phyloP scores from a whole-genome alignment of 30 jellyfish, hydroid and myxozoan species.

The Hydra vulgaris region DNA sequence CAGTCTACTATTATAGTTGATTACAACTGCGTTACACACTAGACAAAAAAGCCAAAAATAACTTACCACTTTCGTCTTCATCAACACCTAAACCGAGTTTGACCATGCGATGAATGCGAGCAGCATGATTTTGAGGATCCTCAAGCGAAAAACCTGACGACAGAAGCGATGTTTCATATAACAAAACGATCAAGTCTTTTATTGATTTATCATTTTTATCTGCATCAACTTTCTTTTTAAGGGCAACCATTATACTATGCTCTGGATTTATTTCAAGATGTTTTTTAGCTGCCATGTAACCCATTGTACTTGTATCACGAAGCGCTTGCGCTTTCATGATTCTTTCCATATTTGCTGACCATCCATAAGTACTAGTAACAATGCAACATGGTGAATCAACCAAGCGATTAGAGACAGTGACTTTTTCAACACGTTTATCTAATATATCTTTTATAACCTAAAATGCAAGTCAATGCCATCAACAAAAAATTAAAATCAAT shows the following conservation, averaged over 20 bases:
- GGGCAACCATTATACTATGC: slow-evolving; percentile 62
- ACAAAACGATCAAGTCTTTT: slow-evolving; percentile 68
- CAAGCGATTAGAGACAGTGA: slow-evolving; percentile 82
- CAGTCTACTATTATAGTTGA: too few species aligned
- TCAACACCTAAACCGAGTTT: slow-evolving; percentile 93
- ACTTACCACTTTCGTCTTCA: slow-evolving; percentile 68
- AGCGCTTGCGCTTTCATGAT: slow-evolving; percentile 98
- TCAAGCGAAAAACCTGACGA: slow-evolving; percentile 86
- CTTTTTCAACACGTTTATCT: slow-evolving; percentile 90
- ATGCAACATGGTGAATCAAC: slow-evolving; percentile 96
- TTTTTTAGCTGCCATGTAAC: slow-evolving; percentile 97
- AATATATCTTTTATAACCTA: slow-evolving; percentile 83
- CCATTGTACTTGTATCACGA: slow-evolving; percentile 87
- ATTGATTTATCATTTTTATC: slow-evolving; percentile 81
- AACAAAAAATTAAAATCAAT: background rate
- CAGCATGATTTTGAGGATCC: slow-evolving; percentile 82
- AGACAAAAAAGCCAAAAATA: background rate
- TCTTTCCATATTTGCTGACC: slow-evolving; percentile 99
- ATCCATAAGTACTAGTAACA: slow-evolving; percentile 92
- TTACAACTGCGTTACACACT: too few species aligned
- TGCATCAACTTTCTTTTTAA: slow-evolving; percentile 66
- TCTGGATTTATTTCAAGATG: slow-evolving; percentile 92
- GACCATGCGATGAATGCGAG: slow-evolving; percentile 88
- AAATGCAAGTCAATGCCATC: too few species aligned
- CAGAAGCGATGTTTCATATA: slow-evolving; percentile 72